These are phyloP conservation scores for Notiomystis cincta DNA, from an alignment of 2,113 vertebrate species.

Conservation along the genomic window DNA sequence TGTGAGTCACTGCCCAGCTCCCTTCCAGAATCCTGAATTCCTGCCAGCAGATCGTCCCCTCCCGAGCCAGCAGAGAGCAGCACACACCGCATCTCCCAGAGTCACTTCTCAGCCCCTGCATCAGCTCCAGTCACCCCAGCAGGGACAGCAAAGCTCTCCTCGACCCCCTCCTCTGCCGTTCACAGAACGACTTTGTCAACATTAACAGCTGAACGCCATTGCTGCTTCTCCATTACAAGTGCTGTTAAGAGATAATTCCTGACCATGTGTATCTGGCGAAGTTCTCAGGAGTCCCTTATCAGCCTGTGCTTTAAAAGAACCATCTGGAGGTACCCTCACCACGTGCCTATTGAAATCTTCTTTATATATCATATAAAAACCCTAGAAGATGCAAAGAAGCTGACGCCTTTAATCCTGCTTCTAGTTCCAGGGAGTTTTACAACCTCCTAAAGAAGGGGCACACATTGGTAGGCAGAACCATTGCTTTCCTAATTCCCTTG, in stretches of 20 bases:
- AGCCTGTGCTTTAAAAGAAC: background rate
- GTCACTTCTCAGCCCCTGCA: background rate
- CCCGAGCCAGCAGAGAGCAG: conserved; percentile 46
- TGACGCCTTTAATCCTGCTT: background rate
- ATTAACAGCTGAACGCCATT: background rate
- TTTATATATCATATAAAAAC: background rate
- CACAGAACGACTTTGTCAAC: background rate
- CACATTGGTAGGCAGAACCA: background rate
- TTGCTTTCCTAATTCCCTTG: background rate
- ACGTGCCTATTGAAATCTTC: background rate
- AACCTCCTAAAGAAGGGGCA: background rate
- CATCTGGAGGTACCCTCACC: background rate
- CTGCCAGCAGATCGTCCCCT: background rate
- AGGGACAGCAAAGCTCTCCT: background rate
- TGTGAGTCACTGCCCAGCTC: background rate
- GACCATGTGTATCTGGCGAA: background rate
- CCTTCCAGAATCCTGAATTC: background rate
- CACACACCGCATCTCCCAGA: background rate
- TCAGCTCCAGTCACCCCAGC: background rate
- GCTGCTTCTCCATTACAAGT: background rate
- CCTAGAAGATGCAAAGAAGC: background rate
- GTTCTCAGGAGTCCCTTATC: background rate
- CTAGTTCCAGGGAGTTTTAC: background rate
- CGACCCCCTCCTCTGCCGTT: background rate
- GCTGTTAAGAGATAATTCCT: background rate